Base-by-base conservation (phyloP, 1,140 invertebrate species). In the Triops cancriformis region DNA sequence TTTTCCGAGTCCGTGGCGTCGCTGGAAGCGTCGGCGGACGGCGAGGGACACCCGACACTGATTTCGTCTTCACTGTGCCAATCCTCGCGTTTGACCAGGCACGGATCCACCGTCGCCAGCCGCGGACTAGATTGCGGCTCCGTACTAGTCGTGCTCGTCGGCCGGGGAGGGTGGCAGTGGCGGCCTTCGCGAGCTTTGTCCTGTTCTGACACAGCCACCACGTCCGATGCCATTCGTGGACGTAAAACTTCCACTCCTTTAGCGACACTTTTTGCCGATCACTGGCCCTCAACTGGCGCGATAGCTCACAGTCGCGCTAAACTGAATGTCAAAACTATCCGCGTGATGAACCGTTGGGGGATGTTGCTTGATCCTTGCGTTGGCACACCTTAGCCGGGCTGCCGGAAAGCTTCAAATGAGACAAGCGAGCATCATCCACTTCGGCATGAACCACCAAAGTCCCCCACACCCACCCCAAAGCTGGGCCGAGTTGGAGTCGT, bases 1-100 rank as follows among this genome's bases (percentile, higher is more conserved):
- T 18, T 18, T 11, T 45, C 43, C 43, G 43, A 45, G 18, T 45
- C 43, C 43, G 43, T 45, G 3, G 43, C 43, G 43, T 45, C 43
- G 37, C 77, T 74, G 64, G 41, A 64, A 4, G 64, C 85, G 82
- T 5, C 85, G 81, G 0, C 87, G 87, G 82, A 78, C 1, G 91
- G 91, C 79, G 89, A 91, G 26, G 90, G 91, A 80, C 90, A 91
- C 2, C 91, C 90, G 5, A 91, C 91, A 82, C 90, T 91, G 79
- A 91, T 91, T 83, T 91, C 90, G 82, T 88, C 89, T 80, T 87
- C 89, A 73, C 78, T 79, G 26, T 75, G 43, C 28, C 14, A 78
- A 14, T 73, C 73, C 26, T 78, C 77, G 31, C 51, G 10, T 23
- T 64, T 64, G 10, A 64, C 51, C 14, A 23, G 10, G 18, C 51